Percentiles rank a stretch among this genome's conserved stretches.
Conservation (phyloP, 2,113 vertebrate species). For the Kryptolebias marmoratus region DNA sequence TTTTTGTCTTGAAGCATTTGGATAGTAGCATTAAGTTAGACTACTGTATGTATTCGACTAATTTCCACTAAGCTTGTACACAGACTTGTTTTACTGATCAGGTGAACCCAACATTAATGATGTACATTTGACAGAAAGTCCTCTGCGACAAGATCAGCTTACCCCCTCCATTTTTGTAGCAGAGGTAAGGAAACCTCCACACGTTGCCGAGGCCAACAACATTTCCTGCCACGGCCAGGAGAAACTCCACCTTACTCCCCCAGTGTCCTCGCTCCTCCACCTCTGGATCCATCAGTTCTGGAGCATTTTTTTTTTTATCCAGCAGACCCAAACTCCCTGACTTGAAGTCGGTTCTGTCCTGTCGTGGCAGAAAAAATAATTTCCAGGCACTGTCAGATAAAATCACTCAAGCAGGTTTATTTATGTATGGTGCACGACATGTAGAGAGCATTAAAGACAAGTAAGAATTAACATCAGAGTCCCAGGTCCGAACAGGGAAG, state of each 20-base stretch:
- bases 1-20: no score
- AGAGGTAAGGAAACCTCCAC: slow-evolving; percentile 83
- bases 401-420: no score
- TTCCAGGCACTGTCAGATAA: no score
- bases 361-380: no score
- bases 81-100: no score
- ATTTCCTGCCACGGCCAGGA: slow-evolving; percentile 78
- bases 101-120: no score
- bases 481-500: no score
- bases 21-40: no score
- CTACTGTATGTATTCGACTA: neutral
- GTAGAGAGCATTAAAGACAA: no score
- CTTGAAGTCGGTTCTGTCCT: neutral
- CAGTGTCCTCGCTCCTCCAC: slow-evolving; percentile 78
- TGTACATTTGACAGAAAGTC: no score
- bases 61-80: neutral
- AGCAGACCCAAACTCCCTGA: slow-evolving; percentile 3
- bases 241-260: slow-evolving; percentile 75
- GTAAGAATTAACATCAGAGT: no score
- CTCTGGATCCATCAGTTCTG: neutral
- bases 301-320: neutral
- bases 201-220: slow-evolving; percentile 80
- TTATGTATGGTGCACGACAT: no score
- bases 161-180: slow-evolving; percentile 84
- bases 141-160: slow-evolving; percentile 14